Conservation (phyloP, 2,888 invertebrate genomes). For the Archips crataeganus region DNA sequence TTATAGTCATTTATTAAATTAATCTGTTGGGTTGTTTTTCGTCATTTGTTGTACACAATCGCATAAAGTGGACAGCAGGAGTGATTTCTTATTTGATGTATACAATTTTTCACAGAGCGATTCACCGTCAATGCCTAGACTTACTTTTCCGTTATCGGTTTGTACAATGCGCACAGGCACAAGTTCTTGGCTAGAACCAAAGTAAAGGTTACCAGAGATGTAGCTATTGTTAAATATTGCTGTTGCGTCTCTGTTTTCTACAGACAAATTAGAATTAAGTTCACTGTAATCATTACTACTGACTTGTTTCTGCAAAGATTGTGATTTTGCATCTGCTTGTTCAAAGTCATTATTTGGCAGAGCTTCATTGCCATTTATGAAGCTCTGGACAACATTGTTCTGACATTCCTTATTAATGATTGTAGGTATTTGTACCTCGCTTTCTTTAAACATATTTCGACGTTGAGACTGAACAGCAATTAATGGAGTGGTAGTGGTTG, state of each 20-base stretch:
- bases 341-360: slow-evolving; percentile 51
- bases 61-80: slow-evolving; percentile 51
- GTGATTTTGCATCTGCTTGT: neutral
- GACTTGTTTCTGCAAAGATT: neutral
- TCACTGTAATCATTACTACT: neutral
- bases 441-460: slow-evolving; percentile 46
- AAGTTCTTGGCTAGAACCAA: slow-evolving; percentile 49
- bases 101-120: slow-evolving; percentile 51
- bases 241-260: neutral
- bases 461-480: slow-evolving; percentile 2
- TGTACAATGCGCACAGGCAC: slow-evolving; percentile 59
- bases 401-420: slow-evolving; percentile 55
- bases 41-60: slow-evolving; percentile 49
- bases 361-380: slow-evolving; percentile 53
- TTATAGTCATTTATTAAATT: slow-evolving; percentile 1
- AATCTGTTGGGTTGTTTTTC: slow-evolving; percentile 8
- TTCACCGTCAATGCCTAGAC: slow-evolving; percentile 54
- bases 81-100: slow-evolving; percentile 38
- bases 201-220: slow-evolving; percentile 51
- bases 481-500: neutral
- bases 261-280: neutral
- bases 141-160: slow-evolving; percentile 51
- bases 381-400: slow-evolving; percentile 53
- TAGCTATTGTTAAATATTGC: neutral
- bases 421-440: slow-evolving; percentile 52